Percentiles rank a stretch among this genome's conserved stretches.
These are phyloP conservation scores for Austrolebias charrua DNA, from an alignment of 2,797 vertebrate genomes.

Conservation along the genomic window DNA sequence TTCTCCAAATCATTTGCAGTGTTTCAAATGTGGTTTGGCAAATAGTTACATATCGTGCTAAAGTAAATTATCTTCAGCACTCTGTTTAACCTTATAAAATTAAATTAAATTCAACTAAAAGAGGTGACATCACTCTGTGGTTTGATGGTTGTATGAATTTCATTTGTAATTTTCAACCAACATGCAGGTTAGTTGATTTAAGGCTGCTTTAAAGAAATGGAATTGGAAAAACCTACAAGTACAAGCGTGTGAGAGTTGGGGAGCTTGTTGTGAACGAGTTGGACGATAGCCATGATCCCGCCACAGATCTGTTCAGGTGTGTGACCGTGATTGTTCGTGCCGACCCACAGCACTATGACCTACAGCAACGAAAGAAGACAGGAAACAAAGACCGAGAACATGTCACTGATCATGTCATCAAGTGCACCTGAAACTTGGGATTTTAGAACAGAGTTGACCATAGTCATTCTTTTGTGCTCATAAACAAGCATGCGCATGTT, in stretches of 20 bases:
- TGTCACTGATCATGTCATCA: constrained; percentile 5
- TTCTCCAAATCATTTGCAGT: neutral
- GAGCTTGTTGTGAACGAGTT: constrained; percentile 85
- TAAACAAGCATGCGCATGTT: constrained; percentile 43
- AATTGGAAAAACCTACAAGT: constrained; percentile 78
- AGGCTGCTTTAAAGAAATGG: constrained; percentile 4
- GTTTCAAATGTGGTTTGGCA: neutral
- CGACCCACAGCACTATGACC: constrained; percentile 92
- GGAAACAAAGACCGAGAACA: constrained; percentile 1
- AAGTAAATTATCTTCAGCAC: neutral
- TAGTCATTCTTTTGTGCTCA: constrained; percentile 47
- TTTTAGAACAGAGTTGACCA: constrained; percentile 22
- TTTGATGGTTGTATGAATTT: constrained; percentile 29
- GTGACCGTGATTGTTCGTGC: constrained; percentile 90
- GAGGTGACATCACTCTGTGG: neutral
- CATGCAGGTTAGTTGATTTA: constrained; percentile 4
- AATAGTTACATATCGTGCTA: neutral
- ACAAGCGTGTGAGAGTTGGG: constrained; percentile 84
- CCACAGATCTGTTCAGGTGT: constrained; percentile 85
- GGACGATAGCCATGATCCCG: constrained; percentile 86
- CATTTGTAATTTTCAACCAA: constrained; percentile 16
- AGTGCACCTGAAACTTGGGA: constrained; percentile 8
- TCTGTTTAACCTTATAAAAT: constrained; percentile 3
- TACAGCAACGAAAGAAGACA: constrained; percentile 57
- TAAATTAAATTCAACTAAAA: too few relatives aligned